phyloP scores from a whole-genome alignment of 1,140 invertebrate genomes.

The Macrocentrus cingulum region DNA sequence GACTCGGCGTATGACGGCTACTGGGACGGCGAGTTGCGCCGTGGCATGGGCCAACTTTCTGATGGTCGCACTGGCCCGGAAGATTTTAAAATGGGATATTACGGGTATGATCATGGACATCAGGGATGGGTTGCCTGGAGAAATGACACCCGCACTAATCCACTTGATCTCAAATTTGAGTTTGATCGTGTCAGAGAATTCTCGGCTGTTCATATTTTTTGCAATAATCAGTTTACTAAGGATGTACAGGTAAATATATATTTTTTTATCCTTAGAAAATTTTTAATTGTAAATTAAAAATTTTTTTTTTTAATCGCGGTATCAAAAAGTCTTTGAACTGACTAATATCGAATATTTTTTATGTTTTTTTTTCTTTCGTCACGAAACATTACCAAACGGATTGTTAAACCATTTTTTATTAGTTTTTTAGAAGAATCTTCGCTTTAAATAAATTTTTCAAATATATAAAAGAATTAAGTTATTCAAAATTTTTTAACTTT shows the following conservation, averaged over 20 bases:
- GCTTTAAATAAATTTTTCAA: no score
- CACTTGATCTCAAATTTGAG: constrained; percentile 80
- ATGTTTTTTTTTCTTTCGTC: no score
- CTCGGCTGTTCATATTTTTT: constrained; percentile 78
- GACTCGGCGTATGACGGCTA: constrained; percentile 92
- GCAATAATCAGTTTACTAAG: constrained; percentile 79
- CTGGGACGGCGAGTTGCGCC: constrained; percentile 68
- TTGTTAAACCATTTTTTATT: no score
- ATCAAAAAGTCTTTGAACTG: no score
- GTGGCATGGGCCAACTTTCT: constrained; percentile 85
- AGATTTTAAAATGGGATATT: constrained; percentile 73
- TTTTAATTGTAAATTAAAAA: no score
- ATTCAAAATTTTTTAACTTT: no score
- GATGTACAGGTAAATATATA: constrained; percentile 71
- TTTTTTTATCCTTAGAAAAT: background rate
- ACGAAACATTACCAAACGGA: no score
- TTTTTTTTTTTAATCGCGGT: no score
- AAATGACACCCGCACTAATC: constrained; percentile 72
- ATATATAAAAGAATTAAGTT: no score
- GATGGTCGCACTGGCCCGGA: constrained; percentile 75
- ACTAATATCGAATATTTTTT: no score
- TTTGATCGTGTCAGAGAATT: constrained; percentile 88
- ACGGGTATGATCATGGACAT: constrained; percentile 63
- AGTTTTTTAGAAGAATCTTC: no score
- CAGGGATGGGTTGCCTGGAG: constrained; percentile 92